Base-by-base conservation (phyloP, 2,797 vertebrate genomes). In the Argyrosomus regius region DNA sequence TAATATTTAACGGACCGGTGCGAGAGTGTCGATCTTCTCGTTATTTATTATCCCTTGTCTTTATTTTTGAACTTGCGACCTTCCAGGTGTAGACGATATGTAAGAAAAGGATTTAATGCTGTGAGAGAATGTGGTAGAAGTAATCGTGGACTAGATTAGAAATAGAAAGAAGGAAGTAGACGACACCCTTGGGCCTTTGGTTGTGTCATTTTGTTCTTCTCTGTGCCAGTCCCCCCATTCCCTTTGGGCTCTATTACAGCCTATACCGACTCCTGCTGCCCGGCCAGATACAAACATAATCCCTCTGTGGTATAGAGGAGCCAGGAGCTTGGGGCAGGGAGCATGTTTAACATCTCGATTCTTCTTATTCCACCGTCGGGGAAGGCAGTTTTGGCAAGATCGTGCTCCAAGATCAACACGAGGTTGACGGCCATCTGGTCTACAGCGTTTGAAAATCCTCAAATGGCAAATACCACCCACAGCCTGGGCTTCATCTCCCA, bases 381-480 rank as follows among this genome's bases (percentile, higher is more conserved):
- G 68, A 73, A 26, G 72, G 74, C 6, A 2, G 64, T 71, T 72
- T 84, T 91, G 88, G 88, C 90, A 79, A 67, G 77, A 53, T 20
- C 2, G 24, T 0, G 53, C 83, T 91, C 89, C 78, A 92, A 91
- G 85, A 92, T 88, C 91, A 92, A 91, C 91, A 93, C 67, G 41
- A 87, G 92, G 86, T 90, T 89, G 89, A 87, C 72, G 70, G 87
- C 91, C 89, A 91, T 93, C 90, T 92, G 90, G 88, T 91, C 86
- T 66, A 67, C 73, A 57, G 81, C 60, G 24, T 77, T 39, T 76
- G 87, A 72, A 85, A 91, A 91, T 88, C 84, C 82, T 77, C 73
- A 70, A n/a, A 88, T 76, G 86, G 89, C 84, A 85, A 87, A 91
- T 83, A 70, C 87, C 90, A 80, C 91, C 88, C 88, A 86, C 88